Base-by-base conservation (phyloP, 2,797 vertebrate genomes). In the Enteromius fasciolatus region DNA sequence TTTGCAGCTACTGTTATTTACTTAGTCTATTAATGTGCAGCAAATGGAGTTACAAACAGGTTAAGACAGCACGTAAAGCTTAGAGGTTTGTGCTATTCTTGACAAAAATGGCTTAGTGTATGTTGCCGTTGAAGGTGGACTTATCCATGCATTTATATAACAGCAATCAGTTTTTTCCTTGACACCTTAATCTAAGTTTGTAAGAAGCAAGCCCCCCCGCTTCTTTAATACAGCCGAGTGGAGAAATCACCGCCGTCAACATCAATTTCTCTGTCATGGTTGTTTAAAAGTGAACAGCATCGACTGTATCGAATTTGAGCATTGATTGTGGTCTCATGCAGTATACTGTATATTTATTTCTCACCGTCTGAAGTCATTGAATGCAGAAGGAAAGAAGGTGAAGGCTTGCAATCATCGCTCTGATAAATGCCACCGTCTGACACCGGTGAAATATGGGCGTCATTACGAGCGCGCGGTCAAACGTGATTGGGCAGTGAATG, bases 371-470 rank as follows among this genome's bases (percentile, higher is more conserved):
- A 8, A 31, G 59, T 31, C 61, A 63, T 4, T 9, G 12, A 64
- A 48, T 14, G 20, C 23, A 54, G 81, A 72, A 57, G 36, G 39
- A 36, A 46, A 15, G 33, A 78, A 68, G 61, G 46, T 73, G 76
- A 79, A 76, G 33, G 23, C n/a, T 57, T 41, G 59, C 73, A 84
- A 79, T 84, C 76, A 79, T 59, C 10, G 14, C 4, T 59, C 64
- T n/a, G 82, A 86, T 73, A 84, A 84, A 87, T 87, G 83, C 80
- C 72, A 83, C 74, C 52, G 23, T n/a, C 69, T 76, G 86, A 84
- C 84, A 73, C 68, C 25, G 17, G 57, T 78, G 78, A 85, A 84
- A 78, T 68, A 76, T 79, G 48, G 48, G 11, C 44, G 36, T 80
- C 77, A 84, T 84, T 86, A 85, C 54, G 5, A 70, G 66, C n/a